Base-by-base conservation (phyloP, 2,113 vertebrate species). In the Anser brachyrhynchus region DNA sequence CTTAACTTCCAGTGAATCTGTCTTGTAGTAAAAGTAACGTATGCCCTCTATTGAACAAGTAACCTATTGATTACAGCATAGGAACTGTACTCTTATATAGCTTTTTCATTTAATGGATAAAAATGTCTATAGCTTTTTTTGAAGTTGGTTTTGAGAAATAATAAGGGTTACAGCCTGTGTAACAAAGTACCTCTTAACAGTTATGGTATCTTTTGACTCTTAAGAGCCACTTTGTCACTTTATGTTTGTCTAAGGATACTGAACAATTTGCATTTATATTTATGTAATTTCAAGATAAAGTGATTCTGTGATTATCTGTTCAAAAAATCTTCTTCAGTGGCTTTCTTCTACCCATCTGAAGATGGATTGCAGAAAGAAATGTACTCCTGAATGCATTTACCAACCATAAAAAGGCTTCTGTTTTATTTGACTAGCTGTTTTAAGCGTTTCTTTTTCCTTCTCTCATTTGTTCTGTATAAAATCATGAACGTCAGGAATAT, bases 261-360 rank as follows among this genome's bases (percentile, higher is more conserved):
- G 80, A 65, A 91, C 69, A 82, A 94, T 93, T 96, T 87, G 35
- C 61, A 75, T 90, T 90, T 55, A 1, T 0, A 0, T 86, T 29
- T 89, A 81, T 21, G 21, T 72, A 93, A 89, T 92, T 84, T 87
- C 37, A 75, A 94, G 70, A 93, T 79, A 66, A 94, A 89, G 37
- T 81, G 5, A 87, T 75, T 84, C 31, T 52, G 39, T 55, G 61
- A 84, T 79, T 95, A 61, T 93, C 26, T 87, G 6, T 70, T 95
- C 13, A 10, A 74, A 81, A 77, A 49, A 39, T 54, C 6, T 15
- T 61, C 15, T 78, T 25, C 49, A 52, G 44, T 61, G 61, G 29
- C 62, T 94, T 87, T 85, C 58, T 90, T 85, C 77, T 82, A 33
- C 52, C 49, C 81, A 11, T 84, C 80, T 89, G 74, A 87, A 85